phyloP scores from a whole-genome alignment of 1,140 invertebrate genomes.

The Melanaphis sacchari region DNA sequence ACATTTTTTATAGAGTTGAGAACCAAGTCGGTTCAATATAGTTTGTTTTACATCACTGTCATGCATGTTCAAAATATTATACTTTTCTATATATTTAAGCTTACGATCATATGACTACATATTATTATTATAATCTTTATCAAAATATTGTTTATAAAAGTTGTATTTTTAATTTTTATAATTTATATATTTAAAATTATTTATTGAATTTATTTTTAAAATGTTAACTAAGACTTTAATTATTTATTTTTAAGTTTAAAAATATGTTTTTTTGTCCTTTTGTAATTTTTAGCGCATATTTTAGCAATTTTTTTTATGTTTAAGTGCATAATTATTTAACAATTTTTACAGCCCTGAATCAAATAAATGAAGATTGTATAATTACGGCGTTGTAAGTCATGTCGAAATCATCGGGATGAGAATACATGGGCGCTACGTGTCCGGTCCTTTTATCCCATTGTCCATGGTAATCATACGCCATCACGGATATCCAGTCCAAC shows the following conservation, averaged over 20 bases:
- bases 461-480: conserved; percentile 91
- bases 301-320: neutral
- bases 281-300: neutral
- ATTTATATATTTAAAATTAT: no score
- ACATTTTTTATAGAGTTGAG: no score
- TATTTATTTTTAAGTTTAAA: no score
- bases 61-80: no score
- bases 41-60: no score
- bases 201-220: neutral
- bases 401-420: conserved; percentile 74
- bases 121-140: no score
- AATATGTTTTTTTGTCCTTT: neutral
- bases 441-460: conserved; percentile 91
- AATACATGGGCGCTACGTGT: conserved; percentile 84
- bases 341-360: neutral
- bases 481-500: conserved; percentile 87
- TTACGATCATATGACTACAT: no score
- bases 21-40: no score
- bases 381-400: conserved; percentile 78
- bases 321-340: neutral
- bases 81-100: no score
- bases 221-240: neutral
- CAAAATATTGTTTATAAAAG: no score
- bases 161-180: no score
- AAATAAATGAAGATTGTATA: conserved; percentile 48